phyloP scores from a whole-genome alignment of 2,888 invertebrate species.

The Eupithecia centaureata region DNA sequence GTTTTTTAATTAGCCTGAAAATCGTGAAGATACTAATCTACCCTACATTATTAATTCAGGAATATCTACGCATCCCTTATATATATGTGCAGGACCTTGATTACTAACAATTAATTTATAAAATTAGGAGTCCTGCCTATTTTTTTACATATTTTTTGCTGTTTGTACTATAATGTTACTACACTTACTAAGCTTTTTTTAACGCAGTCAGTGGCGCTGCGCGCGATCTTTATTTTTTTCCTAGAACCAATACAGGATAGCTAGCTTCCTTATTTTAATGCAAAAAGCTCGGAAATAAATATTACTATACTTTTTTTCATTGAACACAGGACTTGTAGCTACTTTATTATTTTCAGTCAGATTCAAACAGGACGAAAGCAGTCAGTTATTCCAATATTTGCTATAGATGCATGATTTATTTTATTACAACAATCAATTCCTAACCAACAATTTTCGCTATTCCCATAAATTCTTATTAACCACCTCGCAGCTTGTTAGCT shows the following conservation, averaged over 20 bases:
- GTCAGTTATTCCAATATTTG: background rate
- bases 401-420: background rate
- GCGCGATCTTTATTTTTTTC: background rate
- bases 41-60: background rate
- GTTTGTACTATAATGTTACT: background rate
- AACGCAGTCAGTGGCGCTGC: background rate
- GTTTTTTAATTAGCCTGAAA: slow-evolving; percentile 35
- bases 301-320: background rate
- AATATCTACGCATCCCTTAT: background rate
- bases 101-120: background rate
- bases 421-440: slow-evolving; percentile 1
- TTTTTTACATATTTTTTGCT: background rate
- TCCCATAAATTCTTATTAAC: slow-evolving; percentile 9
- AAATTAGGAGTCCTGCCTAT: background rate
- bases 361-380: background rate
- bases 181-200: background rate
- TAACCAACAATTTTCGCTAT: background rate
- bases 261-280: too few relatives aligned
- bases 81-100: background rate
- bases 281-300: too few relatives aligned
- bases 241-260: background rate
- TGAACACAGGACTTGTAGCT: background rate
- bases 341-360: background rate
- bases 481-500: slow-evolving; percentile 25
- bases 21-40: background rate